Evolutionary conservation across 2,888 invertebrate genomes (phyloP).

Genomic region (Dicyrtoma fusca): DNA sequence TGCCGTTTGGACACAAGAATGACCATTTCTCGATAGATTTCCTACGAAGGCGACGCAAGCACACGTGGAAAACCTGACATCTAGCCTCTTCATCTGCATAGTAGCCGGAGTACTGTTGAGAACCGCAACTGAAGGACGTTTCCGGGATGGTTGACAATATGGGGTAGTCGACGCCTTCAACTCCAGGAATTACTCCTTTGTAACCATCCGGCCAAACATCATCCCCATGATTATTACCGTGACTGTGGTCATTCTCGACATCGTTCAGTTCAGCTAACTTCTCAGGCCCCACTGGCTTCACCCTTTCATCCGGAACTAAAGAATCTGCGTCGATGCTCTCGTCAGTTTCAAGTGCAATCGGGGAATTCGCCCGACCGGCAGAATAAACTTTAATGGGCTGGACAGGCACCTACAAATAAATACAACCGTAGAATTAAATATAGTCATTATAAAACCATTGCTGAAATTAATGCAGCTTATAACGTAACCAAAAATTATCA

Average conservation of each 20-base stretch:
- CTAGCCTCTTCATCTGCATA: constrained; percentile 52
- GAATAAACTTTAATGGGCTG: constrained; percentile 6
- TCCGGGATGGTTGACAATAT: constrained; percentile 47
- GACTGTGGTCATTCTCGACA: not conserved
- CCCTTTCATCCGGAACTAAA: not conserved
- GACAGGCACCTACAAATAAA: constrained; percentile 6
- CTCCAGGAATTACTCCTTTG: constrained; percentile 51
- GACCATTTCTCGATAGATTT: constrained; percentile 51
- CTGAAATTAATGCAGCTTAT: no score
- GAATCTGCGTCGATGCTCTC: constrained; percentile 27
- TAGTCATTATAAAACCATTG: no score
- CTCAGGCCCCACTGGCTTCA: not conserved
- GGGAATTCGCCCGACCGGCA: not conserved
- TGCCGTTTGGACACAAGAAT: constrained; percentile 56
- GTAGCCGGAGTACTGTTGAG: constrained; percentile 53
- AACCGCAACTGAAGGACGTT: constrained; percentile 51
- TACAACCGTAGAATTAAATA: no score
- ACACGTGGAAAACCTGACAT: constrained; percentile 55
- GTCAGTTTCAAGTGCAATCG: constrained; percentile 24
- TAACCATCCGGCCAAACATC: constrained; percentile 52
- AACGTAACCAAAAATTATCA: no score
- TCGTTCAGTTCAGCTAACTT: not conserved
- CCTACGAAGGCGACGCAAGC: constrained; percentile 45
- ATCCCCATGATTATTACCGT: constrained; percentile 36
- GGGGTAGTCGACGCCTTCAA: constrained; percentile 54